Base-by-base conservation (phyloP, 2,113 vertebrate genomes). In the Vicugna pacos region DNA sequence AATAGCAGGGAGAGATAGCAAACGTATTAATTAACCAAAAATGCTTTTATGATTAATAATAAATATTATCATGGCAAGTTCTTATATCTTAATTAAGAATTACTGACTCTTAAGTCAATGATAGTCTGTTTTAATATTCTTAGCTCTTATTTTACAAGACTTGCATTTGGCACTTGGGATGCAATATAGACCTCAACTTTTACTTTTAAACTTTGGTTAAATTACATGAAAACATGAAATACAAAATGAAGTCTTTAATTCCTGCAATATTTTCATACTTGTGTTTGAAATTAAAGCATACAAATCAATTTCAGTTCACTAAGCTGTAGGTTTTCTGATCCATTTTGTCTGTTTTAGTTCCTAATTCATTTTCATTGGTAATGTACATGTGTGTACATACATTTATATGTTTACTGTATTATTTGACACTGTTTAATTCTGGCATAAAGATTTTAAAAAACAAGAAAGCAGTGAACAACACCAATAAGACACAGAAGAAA, bases 141-240 rank as follows among this genome's bases (percentile, higher is more conserved):
- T 56, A 73, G 26, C 32, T 87, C 48, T 11, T 12, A 13, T 82
- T 73, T 93, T 73, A 50, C 7, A 50, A 82, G 60, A 67, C 8
- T 67, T 81, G 12, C 35, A 69, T 67, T 92, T 88, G 83, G 64
- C 24, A 82, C 8, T 56, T 92, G 38, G 42, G 32, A 97, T 97
- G 97, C 85, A 8, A 62, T 89, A 95, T 0, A 65, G 35, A 94
- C 42, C 76, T 96, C 81, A 95, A 64, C 24, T 54, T 77, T 77
- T 77, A 77, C 75, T 46, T 69, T 85, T 65, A 97, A 97, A 97
- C 50, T 96, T 82, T 73, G 95, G 48, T 70, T 32, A 95, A 97
- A 70, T 94, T 79, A 81, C 62, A 75, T 46, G n/a, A 56, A 67
- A 91, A 96, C 88, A 95, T 94, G 90, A 32, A 79, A 54, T 54